Evolutionary conservation across 1,140 invertebrate genomes (phyloP).

Genomic region (Anastrepha obliqua): DNA sequence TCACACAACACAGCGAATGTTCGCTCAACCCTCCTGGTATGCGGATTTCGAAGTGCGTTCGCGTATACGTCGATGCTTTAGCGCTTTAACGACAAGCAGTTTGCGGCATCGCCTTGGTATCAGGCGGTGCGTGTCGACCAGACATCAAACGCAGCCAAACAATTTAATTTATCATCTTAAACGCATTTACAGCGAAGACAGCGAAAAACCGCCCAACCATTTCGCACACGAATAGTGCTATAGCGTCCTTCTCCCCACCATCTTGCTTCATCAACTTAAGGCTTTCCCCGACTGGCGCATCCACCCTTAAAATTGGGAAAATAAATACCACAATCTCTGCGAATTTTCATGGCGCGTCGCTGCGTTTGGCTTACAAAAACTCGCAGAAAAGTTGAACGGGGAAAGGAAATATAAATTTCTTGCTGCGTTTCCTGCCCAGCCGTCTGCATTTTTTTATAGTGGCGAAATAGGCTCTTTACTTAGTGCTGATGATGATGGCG

Average conservation of each 20-base stretch:
- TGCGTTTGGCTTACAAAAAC: neutral
- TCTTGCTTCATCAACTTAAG: neutral
- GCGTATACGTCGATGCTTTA: neutral
- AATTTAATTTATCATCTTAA: constrained; percentile 54
- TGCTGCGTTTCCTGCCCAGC: neutral
- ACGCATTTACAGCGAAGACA: neutral
- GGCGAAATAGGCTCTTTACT: no score
- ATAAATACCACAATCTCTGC: constrained; percentile 2
- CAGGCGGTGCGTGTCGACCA: neutral
- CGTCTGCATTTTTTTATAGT: neutral
- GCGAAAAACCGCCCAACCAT: neutral
- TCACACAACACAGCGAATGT: neutral
- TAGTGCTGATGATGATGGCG: neutral
- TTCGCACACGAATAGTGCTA: neutral
- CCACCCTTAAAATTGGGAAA: neutral
- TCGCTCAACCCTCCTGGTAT: neutral
- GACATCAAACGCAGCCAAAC: constrained; percentile 38
- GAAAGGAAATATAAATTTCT: constrained; percentile 22
- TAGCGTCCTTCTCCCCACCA: neutral
- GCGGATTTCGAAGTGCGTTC: neutral
- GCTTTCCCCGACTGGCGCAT: neutral
- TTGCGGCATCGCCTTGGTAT: neutral
- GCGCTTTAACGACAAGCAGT: neutral
- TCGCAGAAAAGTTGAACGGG: neutral
- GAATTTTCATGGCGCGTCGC: neutral